Conservation (phyloP, 1,140 invertebrate species). For the Cydia splendana region DNA sequence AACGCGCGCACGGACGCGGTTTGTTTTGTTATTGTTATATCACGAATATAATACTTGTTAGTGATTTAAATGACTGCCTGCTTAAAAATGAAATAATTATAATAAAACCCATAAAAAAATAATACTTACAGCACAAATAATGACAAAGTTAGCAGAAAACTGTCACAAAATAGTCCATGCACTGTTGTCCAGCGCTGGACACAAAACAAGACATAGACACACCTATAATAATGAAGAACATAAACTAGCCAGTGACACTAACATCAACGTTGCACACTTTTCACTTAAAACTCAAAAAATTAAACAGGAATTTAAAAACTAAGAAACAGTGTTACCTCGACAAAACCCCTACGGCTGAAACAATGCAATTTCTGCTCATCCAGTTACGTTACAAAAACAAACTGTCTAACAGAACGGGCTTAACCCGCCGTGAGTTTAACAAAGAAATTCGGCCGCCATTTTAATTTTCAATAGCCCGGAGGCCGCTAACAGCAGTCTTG, state of each 20-base stretch:
- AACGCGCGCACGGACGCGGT: no score
- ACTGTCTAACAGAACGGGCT: constrained; percentile 48
- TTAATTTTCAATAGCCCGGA: constrained; percentile 76
- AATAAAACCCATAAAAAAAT: no score
- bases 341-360: constrained; percentile 36
- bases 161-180: no score
- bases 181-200: no score
- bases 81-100: no score
- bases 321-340: constrained; percentile 35
- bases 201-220: no score
- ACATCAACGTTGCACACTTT: not conserved
- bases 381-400: constrained; percentile 34
- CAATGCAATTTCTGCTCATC: constrained; percentile 24
- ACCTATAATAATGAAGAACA: not conserved
- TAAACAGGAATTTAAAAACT: not conserved
- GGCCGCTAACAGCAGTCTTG: constrained; percentile 62
- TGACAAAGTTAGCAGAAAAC: no score
- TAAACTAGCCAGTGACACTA: not conserved
- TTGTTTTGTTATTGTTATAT: no score
- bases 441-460: constrained; percentile 65
- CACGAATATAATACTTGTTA: no score
- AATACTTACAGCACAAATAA: no score
- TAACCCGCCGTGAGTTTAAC: constrained; percentile 51
- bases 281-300: not conserved
- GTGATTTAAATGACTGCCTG: no score